phyloP scores from a whole-genome alignment of 92 coral and sea anemone genomes.

The Porites lobata region DNA sequence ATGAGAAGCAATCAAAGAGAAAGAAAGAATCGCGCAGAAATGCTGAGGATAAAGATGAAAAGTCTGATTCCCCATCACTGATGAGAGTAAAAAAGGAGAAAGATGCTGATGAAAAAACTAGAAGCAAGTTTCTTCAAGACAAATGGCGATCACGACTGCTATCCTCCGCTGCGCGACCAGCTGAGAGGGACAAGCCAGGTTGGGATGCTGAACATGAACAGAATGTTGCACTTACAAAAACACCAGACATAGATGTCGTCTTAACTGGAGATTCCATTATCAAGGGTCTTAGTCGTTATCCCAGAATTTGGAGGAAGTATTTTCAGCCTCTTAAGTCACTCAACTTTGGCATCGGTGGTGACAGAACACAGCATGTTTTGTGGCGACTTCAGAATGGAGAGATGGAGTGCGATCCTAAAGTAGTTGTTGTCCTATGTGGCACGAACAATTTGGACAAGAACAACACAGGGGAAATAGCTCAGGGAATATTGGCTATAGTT shows the following conservation, averaged over 20 bases:
- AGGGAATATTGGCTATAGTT: constrained; percentile 91
- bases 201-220: constrained; percentile 83
- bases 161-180: constrained; percentile 72
- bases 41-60: constrained; percentile 30
- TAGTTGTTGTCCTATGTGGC: constrained; percentile 94
- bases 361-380: constrained; percentile 95
- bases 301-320: constrained; percentile 86
- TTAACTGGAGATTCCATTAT: constrained; percentile 94
- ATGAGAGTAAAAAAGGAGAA: constrained; percentile 41
- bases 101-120: constrained; percentile 17
- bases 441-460: constrained; percentile 94
- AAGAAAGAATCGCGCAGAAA: constrained; percentile 17
- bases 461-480: constrained; percentile 82
- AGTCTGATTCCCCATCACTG: constrained; percentile 9
- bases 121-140: constrained; percentile 40
- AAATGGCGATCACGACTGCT: constrained; percentile 40
- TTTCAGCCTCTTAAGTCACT: constrained; percentile 83
- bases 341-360: constrained; percentile 96
- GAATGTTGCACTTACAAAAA: constrained; percentile 62
- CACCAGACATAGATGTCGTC: constrained; percentile 62
- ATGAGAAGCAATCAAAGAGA: constrained; percentile 12
- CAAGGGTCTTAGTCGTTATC: constrained; percentile 93
- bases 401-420: constrained; percentile 83
- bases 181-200: constrained; percentile 84
- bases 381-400: constrained; percentile 98